Evolutionary conservation across 1,140 invertebrate genomes (phyloP).

Genomic region (Asobara japonica): DNA sequence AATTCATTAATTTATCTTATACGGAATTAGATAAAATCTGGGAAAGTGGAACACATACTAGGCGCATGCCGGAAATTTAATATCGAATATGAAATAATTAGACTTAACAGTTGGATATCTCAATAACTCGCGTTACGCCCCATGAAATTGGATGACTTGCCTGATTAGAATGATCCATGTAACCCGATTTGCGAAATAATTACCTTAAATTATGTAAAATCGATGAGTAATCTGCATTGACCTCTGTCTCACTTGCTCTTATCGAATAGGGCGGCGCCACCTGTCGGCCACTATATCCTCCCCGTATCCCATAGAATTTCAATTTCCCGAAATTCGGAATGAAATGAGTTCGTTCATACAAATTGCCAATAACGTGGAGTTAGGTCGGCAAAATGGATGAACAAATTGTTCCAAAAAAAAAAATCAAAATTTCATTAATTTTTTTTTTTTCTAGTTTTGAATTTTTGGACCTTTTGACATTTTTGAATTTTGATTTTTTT

Average conservation of each 20-base stretch:
- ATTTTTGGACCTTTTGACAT: no score
- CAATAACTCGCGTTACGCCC: neutral
- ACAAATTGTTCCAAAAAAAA: neutral
- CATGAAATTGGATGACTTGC: slow-evolving; percentile 25
- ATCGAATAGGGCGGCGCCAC: neutral
- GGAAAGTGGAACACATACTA: neutral
- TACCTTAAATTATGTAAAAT: neutral
- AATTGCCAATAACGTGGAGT: neutral
- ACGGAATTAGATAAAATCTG: no score
- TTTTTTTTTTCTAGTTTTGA: slow-evolving; percentile 42
- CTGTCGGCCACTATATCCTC: neutral
- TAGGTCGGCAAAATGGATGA: neutral
- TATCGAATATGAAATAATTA: slow-evolving; percentile 1
- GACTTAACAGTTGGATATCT: neutral
- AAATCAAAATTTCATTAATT: neutral
- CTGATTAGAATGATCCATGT: slow-evolving; percentile 19
- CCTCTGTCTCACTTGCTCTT: neutral
- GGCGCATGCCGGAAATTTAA: neutral
- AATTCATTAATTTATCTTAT: no score
- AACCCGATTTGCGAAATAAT: slow-evolving; percentile 27
- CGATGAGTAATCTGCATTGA: neutral
- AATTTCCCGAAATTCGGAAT: neutral
- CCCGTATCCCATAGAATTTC: neutral
- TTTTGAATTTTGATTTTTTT: no score
- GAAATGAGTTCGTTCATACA: neutral